Conservation (phyloP, 2,888 invertebrate species). For the Luperina testacea region DNA sequence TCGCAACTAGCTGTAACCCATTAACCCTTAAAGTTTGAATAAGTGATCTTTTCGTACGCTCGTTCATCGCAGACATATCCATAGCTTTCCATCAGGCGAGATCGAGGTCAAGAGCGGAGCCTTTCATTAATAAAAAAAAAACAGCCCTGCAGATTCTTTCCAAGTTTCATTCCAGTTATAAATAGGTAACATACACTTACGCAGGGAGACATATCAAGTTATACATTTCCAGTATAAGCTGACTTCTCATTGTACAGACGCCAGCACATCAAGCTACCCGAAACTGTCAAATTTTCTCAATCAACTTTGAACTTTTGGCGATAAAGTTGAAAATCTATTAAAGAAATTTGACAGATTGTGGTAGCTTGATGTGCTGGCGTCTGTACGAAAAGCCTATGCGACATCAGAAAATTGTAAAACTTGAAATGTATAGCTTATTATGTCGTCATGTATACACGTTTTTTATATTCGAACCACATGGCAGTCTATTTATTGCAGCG, state of each 20-base stretch:
- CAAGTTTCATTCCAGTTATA: not conserved
- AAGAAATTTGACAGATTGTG: no score
- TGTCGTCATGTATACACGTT: not conserved
- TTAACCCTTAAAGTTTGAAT: not conserved
- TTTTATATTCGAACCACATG: not conserved
- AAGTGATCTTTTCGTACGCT: not conserved
- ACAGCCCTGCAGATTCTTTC: not conserved
- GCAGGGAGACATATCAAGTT: not conserved
- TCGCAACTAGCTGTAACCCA: not conserved
- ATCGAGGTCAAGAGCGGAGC: not conserved
- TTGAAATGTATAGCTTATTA: not conserved
- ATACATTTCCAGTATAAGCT: not conserved
- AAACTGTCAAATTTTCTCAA: no score
- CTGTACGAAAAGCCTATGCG: not conserved
- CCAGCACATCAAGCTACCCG: no score
- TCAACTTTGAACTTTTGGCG: no score
- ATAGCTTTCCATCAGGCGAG: not conserved
- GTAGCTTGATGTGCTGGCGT: no score
- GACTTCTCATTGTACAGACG: not conserved
- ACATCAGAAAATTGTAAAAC: not conserved
- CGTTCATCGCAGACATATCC: not conserved
- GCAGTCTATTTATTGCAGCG: not conserved
- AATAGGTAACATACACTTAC: not conserved
- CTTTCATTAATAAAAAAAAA: slow-evolving; percentile 23
- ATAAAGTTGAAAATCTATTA: no score